Conservation (phyloP, 2,888 invertebrate genomes). For the Selenia dentaria region DNA sequence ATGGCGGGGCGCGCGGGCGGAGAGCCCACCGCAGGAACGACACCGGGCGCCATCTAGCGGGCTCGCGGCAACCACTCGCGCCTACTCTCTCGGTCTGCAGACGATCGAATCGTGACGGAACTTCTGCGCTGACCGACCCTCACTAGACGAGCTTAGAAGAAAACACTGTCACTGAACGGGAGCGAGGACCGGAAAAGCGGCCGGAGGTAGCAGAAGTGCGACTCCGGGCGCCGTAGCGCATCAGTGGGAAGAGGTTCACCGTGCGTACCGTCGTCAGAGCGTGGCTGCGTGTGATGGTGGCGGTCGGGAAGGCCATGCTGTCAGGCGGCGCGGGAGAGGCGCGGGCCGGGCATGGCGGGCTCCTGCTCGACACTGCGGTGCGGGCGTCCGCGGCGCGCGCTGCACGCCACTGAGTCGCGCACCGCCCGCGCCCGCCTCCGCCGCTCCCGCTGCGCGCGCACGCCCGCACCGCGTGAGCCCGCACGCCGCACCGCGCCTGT, state of each 20-base stretch:
- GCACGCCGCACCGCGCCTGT: slow-evolving; percentile 48
- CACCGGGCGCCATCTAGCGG: slow-evolving; percentile 80
- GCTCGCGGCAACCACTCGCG: slow-evolving; percentile 76
- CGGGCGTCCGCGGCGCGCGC: slow-evolving; percentile 83
- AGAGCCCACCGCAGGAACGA: slow-evolving; percentile 82
- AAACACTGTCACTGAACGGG: slow-evolving; percentile 72
- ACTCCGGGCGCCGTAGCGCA: slow-evolving; percentile 34
- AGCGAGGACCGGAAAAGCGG: slow-evolving; percentile 40
- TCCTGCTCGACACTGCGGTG: slow-evolving; percentile 82
- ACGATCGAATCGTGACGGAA: slow-evolving; percentile 80
- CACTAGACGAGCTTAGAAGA: slow-evolving; percentile 52
- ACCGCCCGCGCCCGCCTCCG: slow-evolving; percentile 65
- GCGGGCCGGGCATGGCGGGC: slow-evolving; percentile 84
- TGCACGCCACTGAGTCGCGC: slow-evolving; percentile 81
- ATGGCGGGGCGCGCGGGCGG: slow-evolving; percentile 77
- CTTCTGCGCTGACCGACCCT: slow-evolving; percentile 63
- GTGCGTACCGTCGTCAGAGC: slow-evolving; percentile 83
- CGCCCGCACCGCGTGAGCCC: slow-evolving; percentile 60
- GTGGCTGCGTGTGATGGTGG: slow-evolving; percentile 84
- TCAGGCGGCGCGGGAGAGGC: slow-evolving; percentile 83
- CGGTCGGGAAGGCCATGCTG: slow-evolving; percentile 83
- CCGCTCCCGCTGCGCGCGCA: slow-evolving; percentile 61
- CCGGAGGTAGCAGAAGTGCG: slow-evolving; percentile 38
- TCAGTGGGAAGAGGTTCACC: slow-evolving; percentile 34
- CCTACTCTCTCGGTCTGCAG: slow-evolving; percentile 78